Percentiles rank a stretch among this genome's conserved stretches.
phyloP scores from a whole-genome alignment of 1,140 invertebrate species.

The Lucilia cuprina region DNA sequence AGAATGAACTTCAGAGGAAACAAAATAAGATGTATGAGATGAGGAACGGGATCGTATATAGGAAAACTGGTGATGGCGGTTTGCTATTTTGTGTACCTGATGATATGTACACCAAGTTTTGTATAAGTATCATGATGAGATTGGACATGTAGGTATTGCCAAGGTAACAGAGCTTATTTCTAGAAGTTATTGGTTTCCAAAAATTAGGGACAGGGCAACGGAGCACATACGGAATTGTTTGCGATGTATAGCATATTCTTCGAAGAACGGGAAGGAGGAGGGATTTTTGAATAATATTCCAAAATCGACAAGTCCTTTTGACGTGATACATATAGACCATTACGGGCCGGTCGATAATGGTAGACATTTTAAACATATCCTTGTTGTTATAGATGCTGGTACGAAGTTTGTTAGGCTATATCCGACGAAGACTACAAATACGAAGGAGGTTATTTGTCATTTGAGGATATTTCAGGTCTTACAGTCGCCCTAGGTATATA shows the following conservation, averaged over 20 bases:
- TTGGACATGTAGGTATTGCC: constrained; percentile 51
- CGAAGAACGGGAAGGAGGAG: constrained; percentile 46
- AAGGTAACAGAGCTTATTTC: constrained; percentile 49
- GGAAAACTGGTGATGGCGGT: constrained; percentile 39
- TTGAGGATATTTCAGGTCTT: constrained; percentile 41
- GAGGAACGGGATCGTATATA: constrained; percentile 32
- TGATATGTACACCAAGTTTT: constrained; percentile 44
- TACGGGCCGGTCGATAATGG: constrained; percentile 47
- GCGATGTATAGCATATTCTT: constrained; percentile 48
- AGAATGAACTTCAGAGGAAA: neutral
- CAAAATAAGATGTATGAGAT: constrained; percentile 33
- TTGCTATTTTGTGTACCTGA: constrained; percentile 48
- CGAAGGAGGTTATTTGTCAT: constrained; percentile 11
- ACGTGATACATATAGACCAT: constrained; percentile 50
- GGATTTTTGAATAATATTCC: constrained; percentile 48
- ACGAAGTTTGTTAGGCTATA: constrained; percentile 41
- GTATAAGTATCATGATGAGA: constrained; percentile 46
- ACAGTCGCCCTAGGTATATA: constrained; percentile 40
- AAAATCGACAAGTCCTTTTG: constrained; percentile 47
- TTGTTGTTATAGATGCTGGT: constrained; percentile 61
- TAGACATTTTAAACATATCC: constrained; percentile 59
- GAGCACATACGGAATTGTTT: constrained; percentile 45
- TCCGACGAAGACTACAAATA: constrained; percentile 39
- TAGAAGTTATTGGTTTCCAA: constrained; percentile 19
- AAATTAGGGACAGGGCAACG: constrained; percentile 47